Conservation (phyloP, 2,888 invertebrate species). For the Diaperis boleti region DNA sequence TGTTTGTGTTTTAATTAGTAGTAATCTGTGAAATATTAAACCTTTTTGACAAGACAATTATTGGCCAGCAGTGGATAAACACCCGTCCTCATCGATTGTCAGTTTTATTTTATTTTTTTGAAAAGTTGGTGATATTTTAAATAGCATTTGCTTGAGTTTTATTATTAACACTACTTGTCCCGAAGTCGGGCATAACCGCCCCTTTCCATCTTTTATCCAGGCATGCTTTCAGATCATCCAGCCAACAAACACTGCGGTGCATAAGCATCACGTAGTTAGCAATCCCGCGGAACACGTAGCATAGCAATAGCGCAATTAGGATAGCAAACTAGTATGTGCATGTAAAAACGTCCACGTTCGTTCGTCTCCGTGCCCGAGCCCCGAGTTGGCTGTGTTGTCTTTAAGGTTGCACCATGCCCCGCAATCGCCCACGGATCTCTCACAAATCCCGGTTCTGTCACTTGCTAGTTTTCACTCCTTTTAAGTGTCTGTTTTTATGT, state of each 20-base stretch:
- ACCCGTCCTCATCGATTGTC: constrained; percentile 59
- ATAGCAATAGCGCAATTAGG: constrained; percentile 55
- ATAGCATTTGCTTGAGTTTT: constrained; percentile 58
- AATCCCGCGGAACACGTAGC: constrained; percentile 57
- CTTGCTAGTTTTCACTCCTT: constrained; percentile 46
- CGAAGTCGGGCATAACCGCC: constrained; percentile 31
- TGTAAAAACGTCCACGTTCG: constrained; percentile 55
- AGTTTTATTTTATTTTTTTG: constrained; percentile 55
- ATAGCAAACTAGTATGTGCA: constrained; percentile 54
- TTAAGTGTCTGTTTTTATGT: constrained; percentile 48
- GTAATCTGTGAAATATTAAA: constrained; percentile 44
- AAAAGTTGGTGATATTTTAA: constrained; percentile 66
- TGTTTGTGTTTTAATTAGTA: constrained; percentile 32
- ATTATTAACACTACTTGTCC: constrained; percentile 46
- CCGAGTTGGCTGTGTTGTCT: constrained; percentile 67
- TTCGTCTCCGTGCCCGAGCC: constrained; percentile 53
- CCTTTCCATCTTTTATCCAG: constrained; percentile 43
- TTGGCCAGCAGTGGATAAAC: constrained; percentile 63
- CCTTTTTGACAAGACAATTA: constrained; percentile 49
- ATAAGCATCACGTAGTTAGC: constrained; percentile 56
- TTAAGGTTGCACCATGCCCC: constrained; percentile 62
- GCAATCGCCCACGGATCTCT: constrained; percentile 54
- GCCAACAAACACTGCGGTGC: constrained; percentile 54
- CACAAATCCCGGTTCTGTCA: constrained; percentile 44
- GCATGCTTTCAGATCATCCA: constrained; percentile 53